These are phyloP conservation scores for Greenwoodochromis staneri DNA, from an alignment of 2,113 vertebrate genomes.

Conservation along the genomic window DNA sequence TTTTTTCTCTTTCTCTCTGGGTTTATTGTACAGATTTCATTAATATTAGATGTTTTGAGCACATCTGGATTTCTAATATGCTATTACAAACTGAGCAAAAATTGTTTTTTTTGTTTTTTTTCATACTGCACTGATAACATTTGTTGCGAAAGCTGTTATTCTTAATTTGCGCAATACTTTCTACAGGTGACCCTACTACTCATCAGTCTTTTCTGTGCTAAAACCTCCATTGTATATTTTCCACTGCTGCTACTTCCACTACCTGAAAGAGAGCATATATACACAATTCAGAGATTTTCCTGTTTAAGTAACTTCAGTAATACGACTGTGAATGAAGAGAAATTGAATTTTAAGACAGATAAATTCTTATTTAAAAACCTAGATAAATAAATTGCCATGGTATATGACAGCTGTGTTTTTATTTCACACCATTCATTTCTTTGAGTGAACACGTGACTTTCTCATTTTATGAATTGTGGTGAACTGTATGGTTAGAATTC, in stretches of 20 bases:
- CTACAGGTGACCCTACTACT: background rate
- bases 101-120: background rate
- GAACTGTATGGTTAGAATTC: background rate
- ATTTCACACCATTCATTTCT: background rate
- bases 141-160: slow-evolving; percentile 1
- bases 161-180: slow-evolving; percentile 12
- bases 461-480: background rate
- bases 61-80: slow-evolving; percentile 35
- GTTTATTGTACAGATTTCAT: slow-evolving; percentile 61
- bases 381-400: slow-evolving; percentile 63
- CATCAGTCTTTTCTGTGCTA: slow-evolving; percentile 23
- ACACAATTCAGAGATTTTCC: slow-evolving; percentile 45
- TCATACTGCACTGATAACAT: slow-evolving; percentile 42
- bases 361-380: slow-evolving; percentile 72
- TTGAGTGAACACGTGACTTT: background rate
- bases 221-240: slow-evolving; percentile 31
- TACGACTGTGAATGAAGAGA: slow-evolving; percentile 70
- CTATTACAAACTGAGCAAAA: slow-evolving; percentile 11
- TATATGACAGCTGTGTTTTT: slow-evolving; percentile 37
- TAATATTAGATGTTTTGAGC: slow-evolving; percentile 36
- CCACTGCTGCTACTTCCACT: slow-evolving; percentile 67
- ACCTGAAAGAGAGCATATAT: slow-evolving; percentile 67
- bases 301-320: slow-evolving; percentile 19
- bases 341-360: slow-evolving; percentile 63
- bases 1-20: background rate